Conservation (phyloP, 2,113 vertebrate species). For the Speoplatyrhinus poulsoni region DNA sequence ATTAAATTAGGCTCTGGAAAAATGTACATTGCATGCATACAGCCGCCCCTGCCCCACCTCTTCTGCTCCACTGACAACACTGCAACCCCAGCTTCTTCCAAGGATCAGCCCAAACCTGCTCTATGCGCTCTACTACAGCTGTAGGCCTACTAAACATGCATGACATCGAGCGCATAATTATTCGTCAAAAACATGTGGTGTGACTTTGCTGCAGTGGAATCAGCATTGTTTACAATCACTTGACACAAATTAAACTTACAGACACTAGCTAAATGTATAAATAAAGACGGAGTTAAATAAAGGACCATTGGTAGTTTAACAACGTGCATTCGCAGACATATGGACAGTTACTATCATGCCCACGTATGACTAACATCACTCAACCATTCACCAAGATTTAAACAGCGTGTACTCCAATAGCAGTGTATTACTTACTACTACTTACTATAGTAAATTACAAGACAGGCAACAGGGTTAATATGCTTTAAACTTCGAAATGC, state of each 20-base stretch:
- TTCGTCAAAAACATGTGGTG: not conserved
- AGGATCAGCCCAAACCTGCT: not conserved
- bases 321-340: conserved; percentile 36
- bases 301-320: not conserved
- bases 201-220: conserved; percentile 38
- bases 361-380: not conserved
- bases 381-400: conserved; percentile 4
- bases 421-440: not conserved
- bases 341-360: conserved; percentile 5
- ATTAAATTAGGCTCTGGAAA: no score
- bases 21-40: no score
- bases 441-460: not conserved
- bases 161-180: conserved; percentile 17
- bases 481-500: not conserved
- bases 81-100: not conserved
- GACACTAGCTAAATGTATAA: not conserved
- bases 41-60: no score
- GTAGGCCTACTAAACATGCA: not conserved
- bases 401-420: not conserved
- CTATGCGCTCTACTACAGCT: not conserved
- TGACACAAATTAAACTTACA: conserved; percentile 38
- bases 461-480: not conserved
- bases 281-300: not conserved
- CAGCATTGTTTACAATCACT: conserved; percentile 25
- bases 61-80: not conserved